Conservation (phyloP, 23 tunicate genomes). For the Pegea sp. region DNA sequence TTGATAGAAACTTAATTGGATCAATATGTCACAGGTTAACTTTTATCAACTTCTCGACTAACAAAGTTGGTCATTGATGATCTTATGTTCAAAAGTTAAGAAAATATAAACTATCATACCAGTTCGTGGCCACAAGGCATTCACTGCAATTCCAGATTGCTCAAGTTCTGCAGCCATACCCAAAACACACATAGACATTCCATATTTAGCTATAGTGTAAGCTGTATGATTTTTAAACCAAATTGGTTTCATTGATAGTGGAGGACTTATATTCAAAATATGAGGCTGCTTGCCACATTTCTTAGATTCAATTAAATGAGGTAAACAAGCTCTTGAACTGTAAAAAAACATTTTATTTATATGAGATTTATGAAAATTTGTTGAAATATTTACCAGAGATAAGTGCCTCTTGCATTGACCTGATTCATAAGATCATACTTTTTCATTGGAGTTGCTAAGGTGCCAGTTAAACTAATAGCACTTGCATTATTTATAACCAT, state of each 20-base stretch:
- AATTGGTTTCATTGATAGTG: slow-evolving; percentile 76
- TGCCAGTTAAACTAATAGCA: slow-evolving; percentile 91
- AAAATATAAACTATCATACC: no score
- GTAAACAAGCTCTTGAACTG: slow-evolving; percentile 69
- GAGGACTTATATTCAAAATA: slow-evolving; percentile 94
- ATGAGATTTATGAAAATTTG: background rate
- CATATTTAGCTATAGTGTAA: slow-evolving; percentile 86
- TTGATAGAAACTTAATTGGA: no score
- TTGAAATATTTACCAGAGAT: slow-evolving; percentile 21
- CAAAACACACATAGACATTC: slow-evolving; percentile 97
- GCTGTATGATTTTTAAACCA: slow-evolving; percentile 92
- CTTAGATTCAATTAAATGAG: slow-evolving; percentile 71
- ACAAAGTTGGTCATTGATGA: no score
- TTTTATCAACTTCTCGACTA: no score
- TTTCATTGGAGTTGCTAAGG: slow-evolving; percentile 72
- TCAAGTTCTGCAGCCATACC: slow-evolving; percentile 92
- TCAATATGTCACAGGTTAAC: no score
- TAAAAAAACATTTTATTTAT: background rate
- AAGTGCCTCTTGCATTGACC: slow-evolving; percentile 91
- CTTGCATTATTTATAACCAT: slow-evolving; percentile 93
- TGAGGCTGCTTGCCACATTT: slow-evolving; percentile 72
- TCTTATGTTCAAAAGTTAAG: no score
- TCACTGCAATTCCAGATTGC: slow-evolving; percentile 68
- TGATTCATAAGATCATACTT: slow-evolving; percentile 92
- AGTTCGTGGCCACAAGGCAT: slow-evolving; percentile 94